phyloP scores from a whole-genome alignment of 2,797 vertebrate genomes.

The Phrynocephalus vlangalii region DNA sequence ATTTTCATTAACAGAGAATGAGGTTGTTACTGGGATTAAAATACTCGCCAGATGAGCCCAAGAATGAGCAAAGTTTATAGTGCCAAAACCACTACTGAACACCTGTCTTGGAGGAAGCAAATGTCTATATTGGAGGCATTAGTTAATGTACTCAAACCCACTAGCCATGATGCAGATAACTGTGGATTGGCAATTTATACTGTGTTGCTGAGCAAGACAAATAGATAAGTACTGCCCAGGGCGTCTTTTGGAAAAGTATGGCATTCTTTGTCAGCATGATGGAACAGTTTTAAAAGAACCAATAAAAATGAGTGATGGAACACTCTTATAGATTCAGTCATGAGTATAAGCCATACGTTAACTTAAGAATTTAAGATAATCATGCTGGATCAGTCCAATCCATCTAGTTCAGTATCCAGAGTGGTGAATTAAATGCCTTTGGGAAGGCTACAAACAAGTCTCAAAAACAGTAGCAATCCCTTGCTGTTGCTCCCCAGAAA shows the following conservation, averaged over 20 bases:
- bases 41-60: not conserved
- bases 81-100: not conserved
- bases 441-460: not conserved
- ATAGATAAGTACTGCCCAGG: not conserved
- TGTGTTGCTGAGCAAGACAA: not conserved
- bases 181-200: not conserved
- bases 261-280: not conserved
- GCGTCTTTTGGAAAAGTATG: not conserved
- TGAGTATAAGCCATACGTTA: conserved; percentile 64
- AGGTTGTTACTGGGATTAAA: conserved; percentile 48
- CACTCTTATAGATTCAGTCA: conserved; percentile 35
- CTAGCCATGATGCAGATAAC: not conserved
- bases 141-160: not conserved
- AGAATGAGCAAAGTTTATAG: not conserved
- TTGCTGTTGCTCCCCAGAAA: not conserved
- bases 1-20: conserved; percentile 38
- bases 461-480: not conserved
- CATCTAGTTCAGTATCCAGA: not conserved
- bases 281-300: not conserved
- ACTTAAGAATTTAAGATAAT: not conserved
- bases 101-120: not conserved
- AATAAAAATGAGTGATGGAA: conserved; percentile 28
- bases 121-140: not conserved
- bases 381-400: not conserved
- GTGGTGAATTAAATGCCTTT: not conserved